These are phyloP conservation scores for Scrobipalpa atriplicella DNA, from an alignment of 2,888 invertebrate genomes.

Conservation along the genomic window DNA sequence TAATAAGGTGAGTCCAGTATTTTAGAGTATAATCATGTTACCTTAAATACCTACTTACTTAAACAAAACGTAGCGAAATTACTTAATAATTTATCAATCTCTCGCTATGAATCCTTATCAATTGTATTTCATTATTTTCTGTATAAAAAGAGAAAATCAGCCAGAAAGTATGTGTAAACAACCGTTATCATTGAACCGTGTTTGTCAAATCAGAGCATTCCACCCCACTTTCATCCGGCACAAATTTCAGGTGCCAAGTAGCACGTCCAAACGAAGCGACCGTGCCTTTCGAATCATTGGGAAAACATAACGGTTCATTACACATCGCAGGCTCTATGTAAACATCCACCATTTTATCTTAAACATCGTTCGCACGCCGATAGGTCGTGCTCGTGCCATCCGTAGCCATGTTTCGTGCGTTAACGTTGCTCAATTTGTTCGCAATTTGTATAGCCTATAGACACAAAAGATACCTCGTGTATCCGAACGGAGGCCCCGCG, in stretches of 20 bases:
- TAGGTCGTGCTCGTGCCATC: constrained; percentile 47
- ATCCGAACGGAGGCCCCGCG: constrained; percentile 82
- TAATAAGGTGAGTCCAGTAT: too few species aligned
- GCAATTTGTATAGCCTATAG: constrained; percentile 54
- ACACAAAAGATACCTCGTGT: constrained; percentile 81
- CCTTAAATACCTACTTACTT: too few species aligned
- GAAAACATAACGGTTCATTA: constrained; percentile 82
- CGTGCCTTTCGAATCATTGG: constrained; percentile 60
- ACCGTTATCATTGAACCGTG: not conserved
- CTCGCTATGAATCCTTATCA: too few species aligned
- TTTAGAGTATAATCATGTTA: too few species aligned
- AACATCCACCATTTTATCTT: constrained; percentile 72
- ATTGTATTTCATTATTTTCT: not conserved
- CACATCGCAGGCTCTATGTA: constrained; percentile 63
- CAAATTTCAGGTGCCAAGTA: constrained; percentile 21
- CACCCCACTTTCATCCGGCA: constrained; percentile 14
- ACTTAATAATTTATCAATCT: too few species aligned
- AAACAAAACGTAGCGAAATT: too few species aligned
- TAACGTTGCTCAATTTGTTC: constrained; percentile 67
- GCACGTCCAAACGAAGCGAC: constrained; percentile 38
- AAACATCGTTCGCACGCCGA: constrained; percentile 63
- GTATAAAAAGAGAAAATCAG: not conserved
- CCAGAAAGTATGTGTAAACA: not conserved
- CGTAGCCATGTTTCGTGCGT: constrained; percentile 54
- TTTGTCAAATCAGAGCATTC: constrained; percentile 6